Base-by-base conservation (phyloP, 2,888 invertebrate genomes). In the Latrodectus elegans region DNA sequence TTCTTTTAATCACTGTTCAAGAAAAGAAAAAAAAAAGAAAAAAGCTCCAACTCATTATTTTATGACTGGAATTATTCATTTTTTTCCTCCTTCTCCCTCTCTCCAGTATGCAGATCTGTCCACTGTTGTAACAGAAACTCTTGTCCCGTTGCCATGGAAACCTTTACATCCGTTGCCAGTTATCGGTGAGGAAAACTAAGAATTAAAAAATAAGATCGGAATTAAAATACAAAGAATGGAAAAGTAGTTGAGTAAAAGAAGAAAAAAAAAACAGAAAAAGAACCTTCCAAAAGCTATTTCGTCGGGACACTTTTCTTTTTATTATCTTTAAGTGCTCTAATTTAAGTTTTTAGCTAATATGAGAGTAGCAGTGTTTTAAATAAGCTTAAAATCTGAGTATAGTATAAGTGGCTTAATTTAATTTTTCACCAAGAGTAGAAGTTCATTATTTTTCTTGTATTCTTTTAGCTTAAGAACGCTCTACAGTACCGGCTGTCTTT, bases 371-470 rank as follows among this genome's bases (percentile, higher is more conserved):
- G 49, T 84, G 84, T 65, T 73, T 81, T 84, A 84, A 84, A 84
- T 84, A 78, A 84, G 84, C 84, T 84, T 84, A 84, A 84, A 77
- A 78, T 73, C 38, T 84, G 77, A 84, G 77, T 78, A 77, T 77
- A 78, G 74, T 84, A 67, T 84, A 84, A 84, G 77, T 84, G 77
- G 84, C 72, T 84, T 84, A 84, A 84, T 84, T 84, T 76, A 83
- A 83, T 84, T 84, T 84, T 73, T 78, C 77, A 73, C 72, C n/a
- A 60, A 22, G 60, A 53, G 77, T 52, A 71, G 52, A 83, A 76
- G 76, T 76, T 71, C 65, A 73, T 74, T 60, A n/a, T 76, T 84
- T 76, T 71, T 77, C 60, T 77, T 52, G 72, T 68, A 70, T 55
- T 49, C 38, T 26, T 75, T 17, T 52, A 67, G 65, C 77, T 78